Base-by-base conservation (phyloP, 2,797 vertebrate genomes). In the Danio tinwini region DNA sequence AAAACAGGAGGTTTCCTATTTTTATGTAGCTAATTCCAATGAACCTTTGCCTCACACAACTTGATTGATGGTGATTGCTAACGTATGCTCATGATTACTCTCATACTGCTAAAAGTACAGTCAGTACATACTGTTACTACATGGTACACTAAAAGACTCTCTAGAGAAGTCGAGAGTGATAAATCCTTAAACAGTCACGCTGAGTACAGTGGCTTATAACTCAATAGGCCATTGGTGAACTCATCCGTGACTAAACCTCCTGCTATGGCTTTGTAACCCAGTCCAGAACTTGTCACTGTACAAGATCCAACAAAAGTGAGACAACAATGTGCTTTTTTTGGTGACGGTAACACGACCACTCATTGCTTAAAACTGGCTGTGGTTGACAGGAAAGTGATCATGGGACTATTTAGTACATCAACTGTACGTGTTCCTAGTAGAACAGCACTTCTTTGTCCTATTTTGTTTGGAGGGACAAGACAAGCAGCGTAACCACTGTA, bases 201-300 rank as follows among this genome's bases (percentile, higher is more conserved):
- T 62, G 70, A 76, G 53, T 21, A 64, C 61, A 78, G 78, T 83
- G 78, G 65, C 55, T 68, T 55, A 59, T 67, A 84, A 75, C 53
- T 78, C 82, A 80, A 67, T 72, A 77, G 75, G 39, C 65, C 76
- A 68, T 29, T 73, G 63, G 65, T 69, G 76, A 81, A 84, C 71
- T 70, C 72, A 81, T 71, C 67, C 72, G 50, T 81, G 39, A 67
- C 50, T 77, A 75, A 77, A 84, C 81, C 77, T 84, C 81, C 78
- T 78, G 85, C 81, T 82, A 56, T 59, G 74, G 71, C 81, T 86
- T 73, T 84, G 81, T 78, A 81, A 39, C 9, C 47, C 64, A 68
- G 29, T 76, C 83, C 75, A 84, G 78, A 53, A 29, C 61, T 76
- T 58, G 14, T 68, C 75, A 68, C 70, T 81, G 55, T 65, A 75